A percentile compares a stretch with the other conserved stretches of the same genome.
phyloP scores from a whole-genome alignment of 2,113 vertebrate species.

The Phaetusa simplex region DNA sequence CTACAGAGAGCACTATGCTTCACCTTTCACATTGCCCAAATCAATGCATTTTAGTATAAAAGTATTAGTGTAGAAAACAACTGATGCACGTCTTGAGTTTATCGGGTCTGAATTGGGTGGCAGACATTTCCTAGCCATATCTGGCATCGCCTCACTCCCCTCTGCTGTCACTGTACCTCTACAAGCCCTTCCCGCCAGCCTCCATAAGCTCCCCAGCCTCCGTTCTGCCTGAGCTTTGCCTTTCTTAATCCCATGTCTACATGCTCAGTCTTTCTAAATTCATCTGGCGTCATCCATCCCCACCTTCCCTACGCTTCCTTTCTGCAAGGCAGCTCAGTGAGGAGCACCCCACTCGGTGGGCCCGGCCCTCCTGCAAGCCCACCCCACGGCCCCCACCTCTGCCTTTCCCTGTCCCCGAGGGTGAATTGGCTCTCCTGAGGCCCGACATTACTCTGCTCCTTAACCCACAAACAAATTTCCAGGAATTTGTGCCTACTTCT shows the following conservation, averaged over 20 bases:
- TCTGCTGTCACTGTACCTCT: background rate
- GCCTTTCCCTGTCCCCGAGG: background rate
- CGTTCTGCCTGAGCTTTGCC: background rate
- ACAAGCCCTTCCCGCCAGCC: background rate
- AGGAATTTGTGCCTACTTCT: background rate
- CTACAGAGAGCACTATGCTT: background rate
- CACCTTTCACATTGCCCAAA: background rate
- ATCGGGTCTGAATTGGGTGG: accelerated
- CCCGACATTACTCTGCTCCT: too few relatives aligned
- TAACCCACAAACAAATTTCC: background rate
- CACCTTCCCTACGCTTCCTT: background rate
- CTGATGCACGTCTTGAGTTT: accelerated
- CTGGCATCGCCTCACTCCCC: background rate
- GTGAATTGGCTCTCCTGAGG: background rate
- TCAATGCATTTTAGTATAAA: background rate
- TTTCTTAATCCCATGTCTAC: background rate
- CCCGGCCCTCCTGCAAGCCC: too few relatives aligned
- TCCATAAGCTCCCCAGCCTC: background rate
- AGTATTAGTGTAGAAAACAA: background rate
- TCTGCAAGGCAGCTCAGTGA: background rate
- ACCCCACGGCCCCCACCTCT: accelerated
- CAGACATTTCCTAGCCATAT: background rate
- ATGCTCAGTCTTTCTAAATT: background rate
- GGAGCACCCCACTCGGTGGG: accelerated
- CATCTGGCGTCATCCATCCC: accelerated